phyloP scores from a whole-genome alignment of 1,140 invertebrate species.

The Phocides pigmalion region DNA sequence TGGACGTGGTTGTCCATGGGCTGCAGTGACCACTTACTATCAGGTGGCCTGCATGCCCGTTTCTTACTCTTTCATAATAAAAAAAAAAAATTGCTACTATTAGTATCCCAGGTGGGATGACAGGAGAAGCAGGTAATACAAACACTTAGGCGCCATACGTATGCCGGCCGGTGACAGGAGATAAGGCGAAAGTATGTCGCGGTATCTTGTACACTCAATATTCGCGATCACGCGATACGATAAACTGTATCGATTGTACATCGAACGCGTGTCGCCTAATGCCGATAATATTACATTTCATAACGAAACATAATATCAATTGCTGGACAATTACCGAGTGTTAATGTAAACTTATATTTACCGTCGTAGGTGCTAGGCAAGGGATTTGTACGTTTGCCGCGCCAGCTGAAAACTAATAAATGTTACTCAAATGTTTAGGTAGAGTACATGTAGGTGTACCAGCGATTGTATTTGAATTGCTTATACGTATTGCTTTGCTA shows the following conservation, averaged over 20 bases:
- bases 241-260: background rate
- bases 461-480: too few species aligned
- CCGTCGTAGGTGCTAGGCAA: too few species aligned
- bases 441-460: too few species aligned
- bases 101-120: background rate
- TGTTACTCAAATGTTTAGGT: too few species aligned
- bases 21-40: too few species aligned
- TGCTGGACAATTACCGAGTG: background rate
- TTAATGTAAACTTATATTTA: too few species aligned
- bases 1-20: too few species aligned
- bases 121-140: background rate
- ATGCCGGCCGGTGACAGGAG: background rate
- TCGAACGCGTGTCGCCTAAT: background rate
- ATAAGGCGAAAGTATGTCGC: slow-evolving; percentile 14
- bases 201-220: background rate
- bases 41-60: too few species aligned
- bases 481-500: background rate
- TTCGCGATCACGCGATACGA: slow-evolving; percentile 8
- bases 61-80: too few species aligned
- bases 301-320: background rate
- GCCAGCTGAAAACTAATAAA: too few species aligned
- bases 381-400: too few species aligned
- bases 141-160: background rate
- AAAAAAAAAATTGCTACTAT: background rate
- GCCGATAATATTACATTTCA: background rate